A percentile compares a stretch with the other conserved stretches of the same genome.
These are phyloP conservation scores for Malurus cyaneus DNA, from an alignment of 2,113 vertebrate genomes.

Conservation along the genomic window DNA sequence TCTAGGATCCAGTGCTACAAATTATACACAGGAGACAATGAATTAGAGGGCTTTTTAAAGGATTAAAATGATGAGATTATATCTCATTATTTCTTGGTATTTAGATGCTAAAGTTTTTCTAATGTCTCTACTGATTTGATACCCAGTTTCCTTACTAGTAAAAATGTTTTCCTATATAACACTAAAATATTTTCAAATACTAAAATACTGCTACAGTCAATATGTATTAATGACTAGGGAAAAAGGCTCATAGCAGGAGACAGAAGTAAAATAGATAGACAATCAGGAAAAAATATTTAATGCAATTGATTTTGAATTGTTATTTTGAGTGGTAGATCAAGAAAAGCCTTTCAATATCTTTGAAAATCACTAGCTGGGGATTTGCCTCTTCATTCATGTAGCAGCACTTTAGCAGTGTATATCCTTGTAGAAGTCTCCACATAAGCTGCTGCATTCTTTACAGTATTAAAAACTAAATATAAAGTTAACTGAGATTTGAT, in stretches of 20 bases:
- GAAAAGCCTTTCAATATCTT: neutral
- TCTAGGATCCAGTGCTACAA: neutral
- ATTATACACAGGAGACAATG: neutral
- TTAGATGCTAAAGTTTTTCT: neutral
- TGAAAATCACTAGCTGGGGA: neutral
- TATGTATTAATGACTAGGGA: neutral
- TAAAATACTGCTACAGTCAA: neutral
- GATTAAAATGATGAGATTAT: neutral
- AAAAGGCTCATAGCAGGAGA: neutral
- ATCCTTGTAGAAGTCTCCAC: neutral
- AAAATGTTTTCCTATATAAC: neutral
- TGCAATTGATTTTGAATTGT: neutral
- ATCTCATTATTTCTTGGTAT: neutral
- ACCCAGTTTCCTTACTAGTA: neutral
- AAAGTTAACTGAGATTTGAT: neutral
- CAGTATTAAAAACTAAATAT: neutral
- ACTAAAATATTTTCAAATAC: neutral
- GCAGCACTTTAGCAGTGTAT: neutral
- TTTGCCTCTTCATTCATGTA: neutral
- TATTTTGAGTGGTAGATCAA: neutral
- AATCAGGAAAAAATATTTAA: neutral
- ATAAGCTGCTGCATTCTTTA: neutral
- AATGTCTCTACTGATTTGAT: neutral
- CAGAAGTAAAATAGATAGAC: neutral
- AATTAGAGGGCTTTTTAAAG: neutral